Conservation (phyloP, 2,797 vertebrate species). For the Yasuhikotakia modesta region DNA sequence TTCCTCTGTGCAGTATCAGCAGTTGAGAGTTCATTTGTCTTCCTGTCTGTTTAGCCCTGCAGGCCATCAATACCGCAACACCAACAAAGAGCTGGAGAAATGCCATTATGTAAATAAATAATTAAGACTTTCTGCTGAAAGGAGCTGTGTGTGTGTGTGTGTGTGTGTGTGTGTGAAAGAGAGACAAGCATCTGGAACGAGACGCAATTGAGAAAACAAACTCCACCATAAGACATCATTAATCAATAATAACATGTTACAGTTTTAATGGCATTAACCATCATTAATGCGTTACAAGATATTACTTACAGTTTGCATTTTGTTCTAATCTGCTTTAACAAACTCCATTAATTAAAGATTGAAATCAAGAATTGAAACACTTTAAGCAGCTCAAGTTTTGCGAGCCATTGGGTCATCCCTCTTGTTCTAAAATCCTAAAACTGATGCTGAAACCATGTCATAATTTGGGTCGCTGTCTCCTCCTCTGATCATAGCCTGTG, state of each 20-base stretch:
- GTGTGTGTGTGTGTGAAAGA: no score
- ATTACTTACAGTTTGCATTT: background rate
- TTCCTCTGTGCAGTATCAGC: conserved; percentile 14
- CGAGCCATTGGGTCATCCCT: background rate
- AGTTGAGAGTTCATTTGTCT: conserved; percentile 27
- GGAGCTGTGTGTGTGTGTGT: background rate
- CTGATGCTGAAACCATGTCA: background rate
- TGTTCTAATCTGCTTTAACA: no score
- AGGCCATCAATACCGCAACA: conserved; percentile 27
- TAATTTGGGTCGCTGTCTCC: background rate
- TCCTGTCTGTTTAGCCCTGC: conserved; percentile 11
- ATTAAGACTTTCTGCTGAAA: background rate
- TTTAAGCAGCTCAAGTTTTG: background rate
- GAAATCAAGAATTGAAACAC: background rate
- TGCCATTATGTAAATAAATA: conserved; percentile 8
- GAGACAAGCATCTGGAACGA: background rate
- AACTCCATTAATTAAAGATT: no score
- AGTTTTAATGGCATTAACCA: background rate
- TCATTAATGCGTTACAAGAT: background rate
- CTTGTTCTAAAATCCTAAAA: conserved; percentile 5
- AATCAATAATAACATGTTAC: background rate
- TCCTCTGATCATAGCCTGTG: conserved; percentile 32
- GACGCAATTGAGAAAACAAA: conserved; percentile 61
- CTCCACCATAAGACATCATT: background rate
- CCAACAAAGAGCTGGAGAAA: conserved; percentile 36